Percentiles rank a stretch among this genome's conserved stretches.
These are phyloP conservation scores for Oryzias javanicus DNA, from an alignment of 2,113 vertebrate genomes.

Conservation along the genomic window DNA sequence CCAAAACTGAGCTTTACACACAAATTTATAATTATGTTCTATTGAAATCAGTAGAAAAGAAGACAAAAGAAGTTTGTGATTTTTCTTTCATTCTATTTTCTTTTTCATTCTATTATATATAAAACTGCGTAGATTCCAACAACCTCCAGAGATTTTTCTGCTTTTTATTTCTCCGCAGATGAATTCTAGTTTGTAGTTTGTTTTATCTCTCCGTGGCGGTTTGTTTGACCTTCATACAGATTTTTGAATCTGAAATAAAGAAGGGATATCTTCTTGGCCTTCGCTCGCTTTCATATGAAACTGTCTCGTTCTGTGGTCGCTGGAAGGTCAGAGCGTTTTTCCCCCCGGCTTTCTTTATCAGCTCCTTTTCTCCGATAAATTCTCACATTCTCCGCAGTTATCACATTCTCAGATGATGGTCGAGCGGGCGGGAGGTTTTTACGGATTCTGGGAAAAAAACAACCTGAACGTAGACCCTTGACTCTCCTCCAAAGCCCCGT, in stretches of 20 bases:
- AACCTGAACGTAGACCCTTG: slow-evolving; percentile 43
- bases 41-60: too few relatives aligned
- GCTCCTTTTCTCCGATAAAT: slow-evolving; percentile 48
- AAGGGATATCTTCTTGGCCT: slow-evolving; percentile 16
- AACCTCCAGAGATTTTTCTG: too few relatives aligned
- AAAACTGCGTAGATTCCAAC: too few relatives aligned
- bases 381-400: slow-evolving; percentile 66
- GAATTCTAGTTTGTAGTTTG: too few relatives aligned
- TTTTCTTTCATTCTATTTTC: too few relatives aligned
- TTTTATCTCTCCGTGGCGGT: too few relatives aligned
- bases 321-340: slow-evolving; percentile 35
- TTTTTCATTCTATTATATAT: too few relatives aligned
- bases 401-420: slow-evolving; percentile 65
- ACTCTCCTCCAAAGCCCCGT: slow-evolving; percentile 30
- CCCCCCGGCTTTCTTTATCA: slow-evolving; percentile 41
- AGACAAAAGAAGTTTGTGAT: too few relatives aligned
- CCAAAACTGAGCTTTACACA: too few relatives aligned
- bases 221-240: slow-evolving; percentile 3
- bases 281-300: slow-evolving; percentile 16
- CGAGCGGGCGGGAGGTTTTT: slow-evolving; percentile 43
- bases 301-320: slow-evolving; percentile 27
- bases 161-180: too few relatives aligned
- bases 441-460: slow-evolving; percentile 56
- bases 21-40: too few relatives aligned
- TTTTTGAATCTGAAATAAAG: slow-evolving; percentile 1